A percentile compares a stretch with the other conserved stretches of the same genome.
phyloP scores from a whole-genome alignment of 1,140 invertebrate species.

The Brachionus manjavacas region DNA sequence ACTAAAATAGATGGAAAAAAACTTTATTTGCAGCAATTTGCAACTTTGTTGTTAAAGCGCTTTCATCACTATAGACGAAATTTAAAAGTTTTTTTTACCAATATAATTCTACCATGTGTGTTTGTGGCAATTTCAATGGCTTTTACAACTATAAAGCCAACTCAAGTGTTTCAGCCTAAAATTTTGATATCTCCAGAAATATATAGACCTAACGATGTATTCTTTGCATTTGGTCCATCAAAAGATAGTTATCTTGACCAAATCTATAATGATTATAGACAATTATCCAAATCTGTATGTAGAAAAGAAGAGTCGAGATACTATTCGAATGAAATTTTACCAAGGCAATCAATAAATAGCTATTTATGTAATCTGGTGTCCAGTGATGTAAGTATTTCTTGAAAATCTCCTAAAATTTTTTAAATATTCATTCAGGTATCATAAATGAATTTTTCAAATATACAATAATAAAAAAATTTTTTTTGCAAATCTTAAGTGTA shows the following conservation, averaged over 20 bases:
- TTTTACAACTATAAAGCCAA: slow-evolving; percentile 47
- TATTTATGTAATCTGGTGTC: slow-evolving; percentile 35
- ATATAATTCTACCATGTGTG: slow-evolving; percentile 49
- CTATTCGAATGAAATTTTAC: background rate
- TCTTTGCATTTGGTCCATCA: slow-evolving; percentile 26
- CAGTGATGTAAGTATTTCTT: slow-evolving; percentile 44
- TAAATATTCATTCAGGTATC: too few species aligned
- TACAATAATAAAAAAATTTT: too few species aligned
- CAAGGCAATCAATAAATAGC: slow-evolving; percentile 33
- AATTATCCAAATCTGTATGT: background rate
- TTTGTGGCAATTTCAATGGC: slow-evolving; percentile 49
- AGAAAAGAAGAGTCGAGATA: slow-evolving; percentile 14
- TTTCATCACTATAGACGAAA: slow-evolving; percentile 52
- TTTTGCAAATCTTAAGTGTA: too few species aligned
- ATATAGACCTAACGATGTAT: slow-evolving; percentile 50
- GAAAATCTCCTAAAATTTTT: too few species aligned
- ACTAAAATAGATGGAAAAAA: slow-evolving; percentile 22
- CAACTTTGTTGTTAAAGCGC: slow-evolving; percentile 50
- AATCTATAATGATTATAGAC: slow-evolving; percentile 43
- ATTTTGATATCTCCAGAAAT: slow-evolving; percentile 50
- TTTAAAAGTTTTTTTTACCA: slow-evolving; percentile 49
- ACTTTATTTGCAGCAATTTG: slow-evolving; percentile 46
- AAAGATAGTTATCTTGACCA: slow-evolving; percentile 3
- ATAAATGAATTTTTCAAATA: too few species aligned
- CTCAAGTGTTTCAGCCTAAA: slow-evolving; percentile 45